Evolutionary conservation across 1,140 invertebrate species (phyloP), one percentile per base, ranked within the genome.

Genomic region (Drosophila auraria): DNA sequence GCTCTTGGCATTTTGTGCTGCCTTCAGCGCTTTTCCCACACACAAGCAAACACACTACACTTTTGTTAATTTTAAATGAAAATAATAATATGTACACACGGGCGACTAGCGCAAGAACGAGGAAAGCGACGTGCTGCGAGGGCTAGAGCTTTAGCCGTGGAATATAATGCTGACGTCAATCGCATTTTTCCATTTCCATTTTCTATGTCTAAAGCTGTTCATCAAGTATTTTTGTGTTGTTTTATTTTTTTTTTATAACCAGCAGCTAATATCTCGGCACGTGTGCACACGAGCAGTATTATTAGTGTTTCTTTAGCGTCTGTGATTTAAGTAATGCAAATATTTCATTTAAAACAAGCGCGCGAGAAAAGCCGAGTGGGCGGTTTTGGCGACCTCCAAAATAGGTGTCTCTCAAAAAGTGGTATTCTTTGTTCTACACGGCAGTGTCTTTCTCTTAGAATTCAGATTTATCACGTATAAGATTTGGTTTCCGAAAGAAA

Each of bases 161-260:
- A 90, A 89, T 86, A 89, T 91, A 82, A 62, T 82, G 86, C 86
- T 90, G 86, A 90, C 86, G 86, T 90, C 86, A 90, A 90, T 90
- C 72, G 86, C 79, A 82, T 91, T 90, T 90, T 90, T 90, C 82
- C 82, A 87, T 82, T 82, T 82, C 74, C 76, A 72, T 82, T 89
- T 89, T 81, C 78, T 70, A 63, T 73, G 68, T 75, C 84, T 33
- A 83, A 83, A 89, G 73, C 87, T 83, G 77, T 86, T 90, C 61
- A 82, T 80, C 56, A 80, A 80, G 82, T 83, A 78, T 74, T 80
- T 81, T 86, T 76, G 78, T 82, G 12, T 51, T 64, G 57, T 12
- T 57, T 8, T 42, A 47, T 27, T 51, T 65, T 51, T 51, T 57
- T 47, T 36, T 27, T 53, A 47, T 63, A 42, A 60, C 53, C 54